Evolutionary conservation across 2,113 vertebrate species (phyloP).

Genomic region (Pristiophorus japonicus): DNA sequence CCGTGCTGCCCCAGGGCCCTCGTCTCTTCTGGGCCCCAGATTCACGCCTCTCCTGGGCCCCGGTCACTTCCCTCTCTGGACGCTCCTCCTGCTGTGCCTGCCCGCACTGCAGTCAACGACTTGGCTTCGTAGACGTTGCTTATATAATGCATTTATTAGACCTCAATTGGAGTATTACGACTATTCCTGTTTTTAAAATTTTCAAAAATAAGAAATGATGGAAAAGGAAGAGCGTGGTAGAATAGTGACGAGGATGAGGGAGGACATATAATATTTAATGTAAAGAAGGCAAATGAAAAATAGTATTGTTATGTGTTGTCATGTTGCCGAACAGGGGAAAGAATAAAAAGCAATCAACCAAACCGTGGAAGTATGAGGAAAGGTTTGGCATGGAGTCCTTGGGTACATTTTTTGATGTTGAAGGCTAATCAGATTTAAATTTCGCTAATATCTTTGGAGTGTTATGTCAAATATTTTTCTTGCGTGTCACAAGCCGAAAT

Average conservation of each 20-base stretch:
- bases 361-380: not conserved
- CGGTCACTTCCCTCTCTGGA: too few species aligned
- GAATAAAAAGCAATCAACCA: not conserved
- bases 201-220: not conserved
- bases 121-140: too few species aligned
- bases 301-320: not conserved
- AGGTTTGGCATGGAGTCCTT: not conserved
- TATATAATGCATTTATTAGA: not conserved
- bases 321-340: not conserved
- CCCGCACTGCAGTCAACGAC: too few species aligned
- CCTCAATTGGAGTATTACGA: not conserved
- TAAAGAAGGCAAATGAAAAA: not conserved
- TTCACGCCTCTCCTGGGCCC: too few species aligned
- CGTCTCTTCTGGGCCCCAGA: too few species aligned
- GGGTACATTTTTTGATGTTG: not conserved
- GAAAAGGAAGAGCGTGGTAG: not conserved
- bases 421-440: not conserved
- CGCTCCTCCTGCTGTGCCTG: too few species aligned
- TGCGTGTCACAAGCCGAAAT: not conserved
- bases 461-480: not conserved
- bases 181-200: not conserved
- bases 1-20: too few species aligned
- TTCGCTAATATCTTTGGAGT: not conserved
- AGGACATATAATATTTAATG: not conserved
- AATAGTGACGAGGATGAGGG: not conserved